Evolutionary conservation across 2,888 invertebrate species (phyloP), one percentile per base, ranked within the genome.

Genomic region (Catotricha subobsoleta): DNA sequence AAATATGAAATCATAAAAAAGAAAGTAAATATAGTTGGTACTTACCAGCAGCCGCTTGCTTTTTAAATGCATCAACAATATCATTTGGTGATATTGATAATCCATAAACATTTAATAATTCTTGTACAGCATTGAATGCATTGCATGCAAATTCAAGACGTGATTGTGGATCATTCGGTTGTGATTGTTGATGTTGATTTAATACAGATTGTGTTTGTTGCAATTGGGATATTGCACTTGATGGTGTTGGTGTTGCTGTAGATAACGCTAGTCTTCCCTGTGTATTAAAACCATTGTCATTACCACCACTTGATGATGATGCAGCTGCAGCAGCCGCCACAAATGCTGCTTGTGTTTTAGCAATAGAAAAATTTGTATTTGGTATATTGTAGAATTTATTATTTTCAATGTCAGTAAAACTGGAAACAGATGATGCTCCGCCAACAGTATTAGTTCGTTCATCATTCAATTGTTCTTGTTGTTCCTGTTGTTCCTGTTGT

Each of bases 41-140:
- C 19, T 38, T 25, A 38, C 38, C 16, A 19, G 3, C 27, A 15
- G 39, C 40, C 36, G 39, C 40, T 39, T 47, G 48, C 21, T 46
- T 47, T 28, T 48, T 48, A 21, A 49, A 48, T 20, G 48, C 48
- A 36, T 50, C 49, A 13, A 49, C 45, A 39, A 50, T 48, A 37
- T 50, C 50, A 34, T 42, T 43, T 10, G 48, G 48, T 36, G 50
- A 49, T 31, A 50, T 47, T 7, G 48, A 46, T 18, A 49, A 37
- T n/a, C 48, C 49, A 38, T 50, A 50, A 15, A 48, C 47, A 23
- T 49, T 49, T 13, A 50, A 39, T 12, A 50, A 36, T 19, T 50
- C 50, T 37, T 49, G 47, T 31, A 50, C 46, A 7, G 48, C 46
- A 37, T 46, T 49, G 30, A 47, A 49, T 19, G 48, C 49, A 37